Percentiles rank a stretch among this genome's conserved stretches.
These are phyloP conservation scores for Passerina amoena DNA, from an alignment of 2,113 vertebrate genomes.

Conservation along the genomic window DNA sequence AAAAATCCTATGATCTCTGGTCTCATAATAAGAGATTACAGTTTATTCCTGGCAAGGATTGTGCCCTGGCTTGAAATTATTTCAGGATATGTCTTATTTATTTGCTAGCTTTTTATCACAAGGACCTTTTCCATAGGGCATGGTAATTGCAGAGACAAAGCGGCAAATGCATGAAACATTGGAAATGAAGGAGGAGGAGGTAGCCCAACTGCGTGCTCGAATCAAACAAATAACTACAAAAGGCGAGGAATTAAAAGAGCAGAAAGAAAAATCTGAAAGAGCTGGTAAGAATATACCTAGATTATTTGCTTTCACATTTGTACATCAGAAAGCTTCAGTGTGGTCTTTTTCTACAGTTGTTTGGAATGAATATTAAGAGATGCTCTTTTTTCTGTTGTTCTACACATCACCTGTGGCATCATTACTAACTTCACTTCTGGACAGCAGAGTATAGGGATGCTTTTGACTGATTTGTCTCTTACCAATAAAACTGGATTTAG, in stretches of 20 bases:
- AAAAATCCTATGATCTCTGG: background rate
- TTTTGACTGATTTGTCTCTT: background rate
- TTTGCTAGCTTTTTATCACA: constrained; percentile 47
- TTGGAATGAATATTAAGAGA: background rate
- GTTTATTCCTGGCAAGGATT: background rate
- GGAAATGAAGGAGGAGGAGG: constrained; percentile 96
- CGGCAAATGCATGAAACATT: constrained; percentile 95
- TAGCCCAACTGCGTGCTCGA: constrained; percentile 83
- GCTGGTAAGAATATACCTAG: constrained; percentile 78
- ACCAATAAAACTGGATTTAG: background rate
- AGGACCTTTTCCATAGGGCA: constrained; percentile 80
- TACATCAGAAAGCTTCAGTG: background rate
- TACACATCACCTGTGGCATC: background rate
- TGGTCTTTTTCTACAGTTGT: background rate
- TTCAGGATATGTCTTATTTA: background rate
- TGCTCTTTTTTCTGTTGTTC: background rate
- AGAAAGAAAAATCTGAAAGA: constrained; percentile 94
- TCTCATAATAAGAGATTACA: background rate
- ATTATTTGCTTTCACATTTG: background rate
- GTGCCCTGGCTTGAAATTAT: background rate
- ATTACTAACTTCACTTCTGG: background rate
- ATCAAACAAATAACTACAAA: constrained; percentile 83
- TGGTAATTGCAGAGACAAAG: constrained; percentile 97
- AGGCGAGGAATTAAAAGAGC: constrained; percentile 88
- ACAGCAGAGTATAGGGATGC: background rate